Base-by-base conservation (phyloP, 2,797 vertebrate species). In the Enteromius anoplus region DNA sequence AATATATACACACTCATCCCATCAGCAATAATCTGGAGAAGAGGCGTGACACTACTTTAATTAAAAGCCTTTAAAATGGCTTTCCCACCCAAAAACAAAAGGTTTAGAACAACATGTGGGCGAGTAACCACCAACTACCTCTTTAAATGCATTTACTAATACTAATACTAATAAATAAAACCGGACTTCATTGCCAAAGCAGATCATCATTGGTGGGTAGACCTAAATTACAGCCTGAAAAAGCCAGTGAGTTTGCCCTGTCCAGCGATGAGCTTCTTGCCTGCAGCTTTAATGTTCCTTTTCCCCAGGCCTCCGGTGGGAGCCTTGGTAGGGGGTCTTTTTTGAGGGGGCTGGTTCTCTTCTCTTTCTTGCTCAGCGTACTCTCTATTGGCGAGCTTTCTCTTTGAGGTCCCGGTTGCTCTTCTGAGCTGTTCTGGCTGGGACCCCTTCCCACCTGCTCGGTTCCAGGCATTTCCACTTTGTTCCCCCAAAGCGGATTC, bases 171-270 rank as follows among this genome's bases (percentile, higher is more conserved):
- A 75, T 80, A 80, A 86, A 79, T 70, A 64, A 73, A 47, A 83
- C 6, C 47, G 72, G 47, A 51, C 26, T 17, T 21, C 17, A 58
- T 8, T 75, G 15, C n/a, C 49, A 66, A 76, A 75, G 72, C 34
- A 37, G 0, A 26, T 62, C 72, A 34, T 75, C 26, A 17, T 55
- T 29, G 21, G 17, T 5, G 47, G 82, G 26, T 45, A 47, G 45
- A 14, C 12, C 45, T 47, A 32, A 32, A 51, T 95, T 92, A 99
- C 0, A 97, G 64, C 82, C 93, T 93, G 90, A 99, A 98, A 92
- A 96, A 99, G 72, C 91, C 92, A 75, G 97, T 99, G 58, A 99
- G 89, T 87, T 95, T 99, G 65, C 94, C 90, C 89, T 99, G 98
- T 78, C 98, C 98, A 32, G 91, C 87, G 72, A 99, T 96, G 85